Evolutionary conservation across 2,113 vertebrate genomes (phyloP).

Genomic region (Notarius quadriscutis): DNA sequence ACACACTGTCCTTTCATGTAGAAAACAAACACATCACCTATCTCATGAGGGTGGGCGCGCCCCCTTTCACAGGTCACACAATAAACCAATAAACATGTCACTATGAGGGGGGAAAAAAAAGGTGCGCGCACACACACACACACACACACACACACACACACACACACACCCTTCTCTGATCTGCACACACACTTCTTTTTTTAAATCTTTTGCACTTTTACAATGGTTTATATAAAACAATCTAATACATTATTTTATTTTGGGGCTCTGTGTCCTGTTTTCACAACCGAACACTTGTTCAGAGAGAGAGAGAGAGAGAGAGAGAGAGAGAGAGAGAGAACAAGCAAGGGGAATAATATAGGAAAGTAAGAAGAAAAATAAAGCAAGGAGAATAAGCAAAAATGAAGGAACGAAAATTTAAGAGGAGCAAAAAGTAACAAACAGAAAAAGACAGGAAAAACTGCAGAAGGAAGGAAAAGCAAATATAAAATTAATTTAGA

Average conservation of each 20-base stretch:
- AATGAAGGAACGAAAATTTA: background rate
- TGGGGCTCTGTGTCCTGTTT: background rate
- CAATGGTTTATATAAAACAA: background rate
- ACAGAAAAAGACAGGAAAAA: background rate
- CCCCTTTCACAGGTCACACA: background rate
- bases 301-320: background rate
- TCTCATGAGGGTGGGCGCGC: background rate
- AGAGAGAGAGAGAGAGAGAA: background rate
- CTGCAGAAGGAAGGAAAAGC: background rate
- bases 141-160: no score
- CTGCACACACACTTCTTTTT: background rate
- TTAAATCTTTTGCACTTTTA: background rate
- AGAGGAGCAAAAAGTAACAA: constrained; percentile 25
- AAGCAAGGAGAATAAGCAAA: background rate
- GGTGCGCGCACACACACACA: no score
- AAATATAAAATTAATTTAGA: constrained; percentile 22
- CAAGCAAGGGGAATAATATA: background rate
- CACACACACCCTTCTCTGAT: no score
- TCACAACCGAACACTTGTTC: background rate
- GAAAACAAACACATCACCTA: no score
- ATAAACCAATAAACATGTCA: background rate
- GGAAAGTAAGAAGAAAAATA: background rate
- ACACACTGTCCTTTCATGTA: no score
- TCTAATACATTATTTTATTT: background rate
- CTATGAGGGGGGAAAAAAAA: background rate